Conservation (phyloP, 2,113 vertebrate species). For the Tupaia tana region DNA sequence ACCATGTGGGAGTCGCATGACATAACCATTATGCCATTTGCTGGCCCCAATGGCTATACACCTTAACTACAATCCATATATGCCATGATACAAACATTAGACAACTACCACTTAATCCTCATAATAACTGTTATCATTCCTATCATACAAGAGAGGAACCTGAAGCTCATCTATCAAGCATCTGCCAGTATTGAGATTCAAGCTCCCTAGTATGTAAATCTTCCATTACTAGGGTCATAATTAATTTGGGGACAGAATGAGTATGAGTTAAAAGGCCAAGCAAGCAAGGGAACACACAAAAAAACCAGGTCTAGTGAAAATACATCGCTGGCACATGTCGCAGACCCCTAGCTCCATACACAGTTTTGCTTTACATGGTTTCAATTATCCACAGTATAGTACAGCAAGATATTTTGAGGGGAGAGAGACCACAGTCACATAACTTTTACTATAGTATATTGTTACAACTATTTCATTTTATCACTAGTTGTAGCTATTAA, state of each 20-base stretch:
- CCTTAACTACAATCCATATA: neutral
- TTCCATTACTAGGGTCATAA: too few species aligned
- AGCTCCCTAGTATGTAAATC: neutral
- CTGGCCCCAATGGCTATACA: neutral
- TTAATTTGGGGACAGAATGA: neutral
- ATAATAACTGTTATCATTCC: neutral
- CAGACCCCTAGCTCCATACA: too few species aligned
- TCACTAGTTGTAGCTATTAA: too few species aligned
- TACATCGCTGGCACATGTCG: neutral
- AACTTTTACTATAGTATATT: too few species aligned
- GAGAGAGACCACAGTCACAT: too few species aligned
- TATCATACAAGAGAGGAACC: neutral
- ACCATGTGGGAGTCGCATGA: too few species aligned
- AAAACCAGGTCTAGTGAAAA: neutral
- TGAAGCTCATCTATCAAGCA: neutral
- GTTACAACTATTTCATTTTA: too few species aligned
- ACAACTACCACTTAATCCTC: neutral
- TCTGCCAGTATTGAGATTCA: neutral
- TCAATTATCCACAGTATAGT: too few species aligned
- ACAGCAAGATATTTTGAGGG: too few species aligned
- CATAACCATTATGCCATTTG: too few species aligned
- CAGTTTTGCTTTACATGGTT: too few species aligned
- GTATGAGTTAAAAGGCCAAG: neutral
- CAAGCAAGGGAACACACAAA: neutral
- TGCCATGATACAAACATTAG: neutral